These are phyloP conservation scores for Bovichtus variegatus DNA, from an alignment of 2,797 vertebrate genomes.

Conservation along the genomic window DNA sequence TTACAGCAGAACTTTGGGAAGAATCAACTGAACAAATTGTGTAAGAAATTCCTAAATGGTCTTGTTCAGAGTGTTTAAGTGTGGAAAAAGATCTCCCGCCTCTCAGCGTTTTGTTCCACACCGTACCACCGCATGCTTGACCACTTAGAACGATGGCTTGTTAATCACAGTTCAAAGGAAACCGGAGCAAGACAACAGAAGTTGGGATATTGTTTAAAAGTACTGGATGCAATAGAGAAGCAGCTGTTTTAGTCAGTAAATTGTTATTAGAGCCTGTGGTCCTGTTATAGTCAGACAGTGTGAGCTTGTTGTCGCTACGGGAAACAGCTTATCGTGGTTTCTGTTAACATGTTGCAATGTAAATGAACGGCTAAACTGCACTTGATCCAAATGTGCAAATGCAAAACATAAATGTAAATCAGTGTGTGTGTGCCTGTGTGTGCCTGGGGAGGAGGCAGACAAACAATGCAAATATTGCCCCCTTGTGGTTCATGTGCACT, in stretches of 20 bases:
- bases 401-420: constrained; percentile 83
- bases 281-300: constrained; percentile 51
- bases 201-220: constrained; percentile 56
- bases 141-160: constrained; percentile 64
- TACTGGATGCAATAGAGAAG: constrained; percentile 51
- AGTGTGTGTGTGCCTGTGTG: constrained; percentile 45
- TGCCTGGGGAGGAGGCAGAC: constrained; percentile 69
- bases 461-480: constrained; percentile 94
- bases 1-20: constrained; percentile 80
- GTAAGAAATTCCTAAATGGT: constrained; percentile 77
- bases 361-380: constrained; percentile 86
- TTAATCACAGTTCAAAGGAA: constrained; percentile 57
- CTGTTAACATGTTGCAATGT: constrained; percentile 84
- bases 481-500: constrained; percentile 89
- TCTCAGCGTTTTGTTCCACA: constrained; percentile 39
- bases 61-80: constrained; percentile 69
- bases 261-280: constrained; percentile 69
- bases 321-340: constrained; percentile 81
- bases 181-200: constrained; percentile 41
- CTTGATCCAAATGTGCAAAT: constrained; percentile 85
- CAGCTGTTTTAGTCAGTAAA: constrained; percentile 70
- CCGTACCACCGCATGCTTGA: constrained; percentile 51
- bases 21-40: constrained; percentile 80
- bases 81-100: constrained; percentile 47
- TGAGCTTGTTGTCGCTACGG: constrained; percentile 62